These are phyloP conservation scores for Myripristis murdjan DNA, from an alignment of 2,797 vertebrate genomes.

Conservation along the genomic window DNA sequence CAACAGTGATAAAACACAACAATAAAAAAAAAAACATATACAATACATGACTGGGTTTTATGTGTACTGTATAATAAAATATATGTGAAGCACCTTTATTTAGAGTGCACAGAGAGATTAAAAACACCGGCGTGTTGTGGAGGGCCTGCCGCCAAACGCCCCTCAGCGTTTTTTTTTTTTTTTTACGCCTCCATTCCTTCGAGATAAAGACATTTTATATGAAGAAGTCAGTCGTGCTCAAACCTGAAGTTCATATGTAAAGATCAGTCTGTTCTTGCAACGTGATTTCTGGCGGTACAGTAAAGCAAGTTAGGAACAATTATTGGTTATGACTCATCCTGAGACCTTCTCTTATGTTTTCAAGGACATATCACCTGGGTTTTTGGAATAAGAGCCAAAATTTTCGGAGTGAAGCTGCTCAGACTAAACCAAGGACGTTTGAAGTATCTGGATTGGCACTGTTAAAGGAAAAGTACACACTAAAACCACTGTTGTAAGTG, in stretches of 20 bases:
- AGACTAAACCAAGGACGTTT: too few relatives aligned
- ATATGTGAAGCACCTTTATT: constrained; percentile 15
- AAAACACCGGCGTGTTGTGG: background rate
- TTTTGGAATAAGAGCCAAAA: background rate
- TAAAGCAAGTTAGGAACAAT: background rate
- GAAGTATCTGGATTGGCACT: too few relatives aligned
- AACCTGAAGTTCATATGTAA: constrained; percentile 12
- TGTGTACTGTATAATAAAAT: constrained; percentile 27
- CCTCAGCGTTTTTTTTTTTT: background rate
- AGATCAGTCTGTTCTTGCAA: background rate
- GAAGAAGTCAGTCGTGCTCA: background rate
- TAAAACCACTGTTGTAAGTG: too few relatives aligned
- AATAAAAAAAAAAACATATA: background rate
- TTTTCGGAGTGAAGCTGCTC: background rate
- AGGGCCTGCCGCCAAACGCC: background rate
- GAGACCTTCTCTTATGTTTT: too few relatives aligned
- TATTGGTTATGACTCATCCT: background rate
- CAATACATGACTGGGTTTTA: constrained; percentile 12
- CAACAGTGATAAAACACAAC: constrained; percentile 28
- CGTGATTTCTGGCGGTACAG: background rate
- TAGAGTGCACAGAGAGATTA: background rate
- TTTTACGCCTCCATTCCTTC: too few relatives aligned
- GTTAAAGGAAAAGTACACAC: too few relatives aligned
- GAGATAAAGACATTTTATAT: background rate
- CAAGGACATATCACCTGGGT: background rate